Percentiles rank a stretch among this genome's conserved stretches.
Conservation (phyloP, 1,140 invertebrate species). For the Hyles euphorbiae region DNA sequence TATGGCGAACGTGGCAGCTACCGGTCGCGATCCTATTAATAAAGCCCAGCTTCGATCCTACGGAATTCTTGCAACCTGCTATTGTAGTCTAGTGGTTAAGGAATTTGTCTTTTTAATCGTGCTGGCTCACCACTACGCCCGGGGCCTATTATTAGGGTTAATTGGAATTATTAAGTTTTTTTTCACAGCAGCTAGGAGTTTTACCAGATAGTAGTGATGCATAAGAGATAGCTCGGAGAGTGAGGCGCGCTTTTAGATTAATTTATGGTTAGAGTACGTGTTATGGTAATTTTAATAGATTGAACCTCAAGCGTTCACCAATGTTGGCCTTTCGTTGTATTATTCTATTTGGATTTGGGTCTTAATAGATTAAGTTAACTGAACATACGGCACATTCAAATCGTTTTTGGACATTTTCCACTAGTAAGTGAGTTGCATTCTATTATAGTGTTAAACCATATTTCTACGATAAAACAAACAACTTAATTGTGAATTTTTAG, state of each 20-base stretch:
- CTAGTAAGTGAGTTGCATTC: no score
- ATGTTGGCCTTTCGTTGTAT: neutral
- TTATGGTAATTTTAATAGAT: conserved; percentile 54
- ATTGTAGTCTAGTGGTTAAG: conserved; percentile 67
- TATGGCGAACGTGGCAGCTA: conserved; percentile 57
- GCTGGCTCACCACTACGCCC: conserved; percentile 53
- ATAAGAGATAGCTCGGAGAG: conserved; percentile 44
- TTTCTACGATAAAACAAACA: no score
- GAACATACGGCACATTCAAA: no score
- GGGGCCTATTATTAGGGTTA: conserved; percentile 72
- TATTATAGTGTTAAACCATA: no score
- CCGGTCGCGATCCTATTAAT: conserved; percentile 69
- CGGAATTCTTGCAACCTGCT: conserved; percentile 62
- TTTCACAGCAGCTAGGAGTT: conserved; percentile 51
- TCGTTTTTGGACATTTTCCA: no score
- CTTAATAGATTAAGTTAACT: no score
- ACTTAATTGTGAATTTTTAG: no score
- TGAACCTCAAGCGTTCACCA: conserved; percentile 12
- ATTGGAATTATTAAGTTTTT: conserved; percentile 73
- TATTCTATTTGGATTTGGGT: neutral
- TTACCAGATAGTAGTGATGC: conserved; percentile 52
- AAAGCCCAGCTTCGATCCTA: conserved; percentile 45
- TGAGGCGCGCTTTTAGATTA: conserved; percentile 54
- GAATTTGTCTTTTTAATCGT: conserved; percentile 74
- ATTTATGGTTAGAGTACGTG: conserved; percentile 50